Conservation (phyloP, 2,113 vertebrate species). For the Pachypanchax playfairii region DNA sequence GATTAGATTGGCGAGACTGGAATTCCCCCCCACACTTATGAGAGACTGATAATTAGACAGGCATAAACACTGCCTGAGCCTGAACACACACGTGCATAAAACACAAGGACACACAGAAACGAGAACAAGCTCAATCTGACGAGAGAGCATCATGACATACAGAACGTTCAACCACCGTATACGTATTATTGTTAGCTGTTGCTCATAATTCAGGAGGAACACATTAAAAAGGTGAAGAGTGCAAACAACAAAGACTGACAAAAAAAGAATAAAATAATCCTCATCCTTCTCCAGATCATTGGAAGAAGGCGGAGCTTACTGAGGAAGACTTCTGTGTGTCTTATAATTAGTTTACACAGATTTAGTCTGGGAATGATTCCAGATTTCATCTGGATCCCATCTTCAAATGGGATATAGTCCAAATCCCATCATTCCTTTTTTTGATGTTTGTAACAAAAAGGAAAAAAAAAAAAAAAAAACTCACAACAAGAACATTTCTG, state of each 20-base stretch:
- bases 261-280: too few relatives aligned
- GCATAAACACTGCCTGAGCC: slow-evolving; percentile 36
- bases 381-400: neutral
- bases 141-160: too few relatives aligned
- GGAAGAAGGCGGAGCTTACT: neutral
- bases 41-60: slow-evolving; percentile 70
- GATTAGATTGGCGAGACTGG: slow-evolving; percentile 72
- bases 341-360: neutral
- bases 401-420: neutral
- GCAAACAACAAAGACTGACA: too few relatives aligned
- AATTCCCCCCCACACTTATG: slow-evolving; percentile 70
- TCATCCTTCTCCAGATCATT: neutral
- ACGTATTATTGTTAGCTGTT: too few relatives aligned
- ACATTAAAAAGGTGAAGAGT: too few relatives aligned
- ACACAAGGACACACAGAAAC: slow-evolving; percentile 5
- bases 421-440: neutral
- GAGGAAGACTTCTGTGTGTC: neutral
- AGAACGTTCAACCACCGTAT: too few relatives aligned
- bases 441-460: neutral
- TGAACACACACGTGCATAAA: slow-evolving; percentile 18
- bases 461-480: neutral
- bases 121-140: neutral
- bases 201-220: too few relatives aligned
- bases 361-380: neutral
- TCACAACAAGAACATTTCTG: too few relatives aligned